phyloP scores from a whole-genome alignment of 2,888 invertebrate species.

The Ichneumon xanthorius region DNA sequence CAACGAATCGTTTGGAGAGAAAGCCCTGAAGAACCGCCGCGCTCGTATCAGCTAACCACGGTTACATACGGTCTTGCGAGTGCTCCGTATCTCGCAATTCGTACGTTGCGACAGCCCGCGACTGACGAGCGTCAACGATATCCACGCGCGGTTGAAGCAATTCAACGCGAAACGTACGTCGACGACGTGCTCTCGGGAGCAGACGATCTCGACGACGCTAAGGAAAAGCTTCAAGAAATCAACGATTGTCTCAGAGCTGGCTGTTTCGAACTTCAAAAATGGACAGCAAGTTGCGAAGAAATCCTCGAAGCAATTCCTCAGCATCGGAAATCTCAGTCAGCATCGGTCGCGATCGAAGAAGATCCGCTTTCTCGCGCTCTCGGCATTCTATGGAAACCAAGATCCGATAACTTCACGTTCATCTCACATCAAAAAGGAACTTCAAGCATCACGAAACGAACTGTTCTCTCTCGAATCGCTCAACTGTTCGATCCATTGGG shows the following conservation, averaged over 20 bases:
- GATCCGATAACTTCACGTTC: conserved; percentile 34
- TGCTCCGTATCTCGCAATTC: conserved; percentile 14
- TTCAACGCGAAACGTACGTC: conserved; percentile 49
- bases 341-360: conserved; percentile 24
- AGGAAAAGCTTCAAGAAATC: conserved; percentile 26
- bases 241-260: conserved; percentile 34
- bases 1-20: conserved; percentile 52
- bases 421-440: neutral
- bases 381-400: conserved; percentile 38
- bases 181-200: conserved; percentile 60
- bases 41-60: conserved; percentile 35
- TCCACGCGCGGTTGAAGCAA: conserved; percentile 31
- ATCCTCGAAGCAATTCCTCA: conserved; percentile 21
- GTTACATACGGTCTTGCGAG: conserved; percentile 46
- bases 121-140: conserved; percentile 31
- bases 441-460: conserved; percentile 33
- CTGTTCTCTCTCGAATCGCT: conserved; percentile 51
- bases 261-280: conserved; percentile 50
- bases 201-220: conserved; percentile 21
- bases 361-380: conserved; percentile 33
- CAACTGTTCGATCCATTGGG: conserved; percentile 60
- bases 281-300: conserved; percentile 34
- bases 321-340: conserved; percentile 1
- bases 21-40: neutral
- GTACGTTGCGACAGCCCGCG: conserved; percentile 39